Evolutionary conservation across 30 jellyfish, hydroid and myxozoan genomes (phyloP), one percentile per base, ranked within the genome.

Genomic region (Catostylus mosaicus): DNA sequence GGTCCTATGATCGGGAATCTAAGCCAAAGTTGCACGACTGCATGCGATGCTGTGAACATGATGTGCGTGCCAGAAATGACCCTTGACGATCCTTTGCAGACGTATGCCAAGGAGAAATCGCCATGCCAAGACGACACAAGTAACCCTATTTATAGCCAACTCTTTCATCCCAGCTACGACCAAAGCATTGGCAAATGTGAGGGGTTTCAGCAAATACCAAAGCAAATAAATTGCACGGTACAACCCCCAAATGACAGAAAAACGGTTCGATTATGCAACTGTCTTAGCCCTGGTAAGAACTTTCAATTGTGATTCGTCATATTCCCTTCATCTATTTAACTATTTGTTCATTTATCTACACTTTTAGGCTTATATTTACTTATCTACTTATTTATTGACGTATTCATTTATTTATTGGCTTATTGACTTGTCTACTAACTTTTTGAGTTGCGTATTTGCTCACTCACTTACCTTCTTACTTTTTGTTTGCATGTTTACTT

Each of bases 241-340:
- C 16, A 45, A 20, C 87, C 90, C 27, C 89, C 89, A 20, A 45
- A 71, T 30, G 86, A 86, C 36, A 78, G 89, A 10, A 16, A 46
- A n/a, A 78, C 89, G 0, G 54, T 29, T n/a, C 85, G 96, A 43
- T 45, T 87, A 57, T 87, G 96, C 75, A 54, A 78, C 88, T 87
- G 96, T 30, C 65, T 87, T 27, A 27, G 75, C 31, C 73, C 77
- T 22, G 88, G 96, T 87, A 70, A 56, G 56, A n/a, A n/a, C n/a
- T n/a, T n/a, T n/a, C n/a, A n/a, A n/a, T n/a, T n/a, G n/a, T n/a
- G n/a, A n/a, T n/a, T n/a, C n/a, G n/a, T n/a, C n/a, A n/a, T n/a
- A n/a, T n/a, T n/a, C n/a, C n/a, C n/a, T n/a, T n/a, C n/a, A n/a
- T n/a, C n/a, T n/a, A n/a, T n/a, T n/a, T n/a, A n/a, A n/a, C n/a